Evolutionary conservation across 2,888 invertebrate genomes (phyloP).

Genomic region (Crematogaster levior): DNA sequence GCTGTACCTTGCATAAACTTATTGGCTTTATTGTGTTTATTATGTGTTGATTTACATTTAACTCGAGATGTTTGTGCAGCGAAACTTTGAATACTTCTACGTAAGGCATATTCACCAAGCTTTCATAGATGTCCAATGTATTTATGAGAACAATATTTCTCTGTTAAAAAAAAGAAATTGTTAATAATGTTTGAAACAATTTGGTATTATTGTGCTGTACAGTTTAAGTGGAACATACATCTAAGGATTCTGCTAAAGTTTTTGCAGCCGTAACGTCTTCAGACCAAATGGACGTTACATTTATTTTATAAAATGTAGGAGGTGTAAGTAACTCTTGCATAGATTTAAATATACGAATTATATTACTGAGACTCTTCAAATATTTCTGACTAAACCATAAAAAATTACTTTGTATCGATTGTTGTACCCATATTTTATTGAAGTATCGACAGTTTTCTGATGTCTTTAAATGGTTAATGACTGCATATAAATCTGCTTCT

Average conservation of each 20-base stretch:
- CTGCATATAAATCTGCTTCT: constrained; percentile 10
- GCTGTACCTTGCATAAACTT: no score
- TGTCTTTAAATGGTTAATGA: background rate
- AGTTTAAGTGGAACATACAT: background rate
- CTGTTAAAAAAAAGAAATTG: constrained; percentile 4
- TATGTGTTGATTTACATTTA: background rate
- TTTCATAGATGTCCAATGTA: background rate
- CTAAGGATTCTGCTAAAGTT: constrained; percentile 24
- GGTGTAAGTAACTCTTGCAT: constrained; percentile 15
- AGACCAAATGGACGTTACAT: background rate
- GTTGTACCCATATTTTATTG: background rate
- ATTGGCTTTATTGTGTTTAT: background rate
- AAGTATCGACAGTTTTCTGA: background rate
- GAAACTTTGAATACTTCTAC: background rate
- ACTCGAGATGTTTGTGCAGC: background rate
- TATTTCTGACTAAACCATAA: no score
- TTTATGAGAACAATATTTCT: background rate
- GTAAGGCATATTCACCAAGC: background rate
- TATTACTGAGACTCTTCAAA: background rate
- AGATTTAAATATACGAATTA: background rate
- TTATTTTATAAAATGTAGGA: background rate
- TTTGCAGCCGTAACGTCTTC: constrained; percentile 18
- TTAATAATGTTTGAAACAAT: background rate
- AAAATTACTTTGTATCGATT: background rate
- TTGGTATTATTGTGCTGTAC: background rate